A percentile compares a stretch with the other conserved stretches of the same genome.
Conservation (phyloP, 2,888 invertebrate species). For the Gibbula magus region DNA sequence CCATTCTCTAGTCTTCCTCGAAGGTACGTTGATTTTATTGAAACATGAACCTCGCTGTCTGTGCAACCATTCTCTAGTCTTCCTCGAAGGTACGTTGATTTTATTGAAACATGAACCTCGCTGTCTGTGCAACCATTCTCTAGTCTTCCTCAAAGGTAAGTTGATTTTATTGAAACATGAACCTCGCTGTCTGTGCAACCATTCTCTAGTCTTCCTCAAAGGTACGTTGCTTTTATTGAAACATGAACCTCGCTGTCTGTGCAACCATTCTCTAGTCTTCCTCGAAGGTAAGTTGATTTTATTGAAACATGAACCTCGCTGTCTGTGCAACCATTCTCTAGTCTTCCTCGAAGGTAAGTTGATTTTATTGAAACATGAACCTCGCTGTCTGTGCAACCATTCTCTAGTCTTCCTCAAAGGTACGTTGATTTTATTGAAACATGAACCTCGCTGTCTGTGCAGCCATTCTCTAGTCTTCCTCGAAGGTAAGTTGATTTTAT, state of each 20-base stretch:
- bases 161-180: too few relatives aligned
- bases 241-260: conserved; percentile 95
- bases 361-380: too few relatives aligned
- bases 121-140: conserved; percentile 96
- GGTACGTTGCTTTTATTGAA: too few relatives aligned
- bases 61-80: conserved; percentile 96
- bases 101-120: too few relatives aligned
- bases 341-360: conserved; percentile 83
- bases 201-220: conserved; percentile 86
- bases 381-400: conserved; percentile 94
- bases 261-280: conserved; percentile 93
- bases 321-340: conserved; percentile 95
- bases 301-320: conserved; percentile 96
- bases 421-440: too few relatives aligned
- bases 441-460: conserved; percentile 94
- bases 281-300: too few relatives aligned
- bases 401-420: conserved; percentile 86
- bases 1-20: conserved; percentile 89
- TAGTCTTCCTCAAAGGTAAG: conserved; percentile 84
- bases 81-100: conserved; percentile 81
- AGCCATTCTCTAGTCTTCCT: conserved; percentile 91
- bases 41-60: conserved; percentile 92
- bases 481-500: too few relatives aligned
- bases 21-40: too few relatives aligned
- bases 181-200: conserved; percentile 96